Evolutionary conservation across 1,140 invertebrate genomes (phyloP), one percentile per base, ranked within the genome.

Genomic region (Brachionus rotundiformis): DNA sequence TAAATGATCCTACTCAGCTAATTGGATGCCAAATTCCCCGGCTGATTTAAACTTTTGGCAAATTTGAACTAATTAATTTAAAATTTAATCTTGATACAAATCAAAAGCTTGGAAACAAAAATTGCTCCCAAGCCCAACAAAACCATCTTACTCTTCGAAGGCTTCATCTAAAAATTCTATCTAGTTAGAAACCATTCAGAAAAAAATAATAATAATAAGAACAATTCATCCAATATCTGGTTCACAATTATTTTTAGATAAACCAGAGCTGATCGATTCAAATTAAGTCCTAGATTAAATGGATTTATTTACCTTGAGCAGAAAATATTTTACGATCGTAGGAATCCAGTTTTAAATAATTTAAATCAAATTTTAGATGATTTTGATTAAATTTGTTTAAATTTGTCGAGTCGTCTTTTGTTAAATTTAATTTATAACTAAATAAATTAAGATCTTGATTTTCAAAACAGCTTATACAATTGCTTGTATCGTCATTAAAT

Each of bases 321-420:
- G 36, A 44, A 44, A 73, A 73, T 25, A 73, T 73, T 41, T 41
- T 73, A 13, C 68, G 25, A 73, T 73, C 68, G 68, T 13, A 73
- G 11, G 68, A 73, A 73, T 73, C 68, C 68, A 73, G 68, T 73
- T 73, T 73, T 73, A 73, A 73, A 44, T 73, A 73, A 73, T 73
- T 73, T 73, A 44, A 44, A 73, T 73, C n/a, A 13, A 73, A 47
- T 44, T 73, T 41, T 25, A 73, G 39, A 73, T 73, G 23, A 2
- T 73, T 73, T 73, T 44, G 68, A 27, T 41, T 13, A 44, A 11
- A 41, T 44, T 44, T 44, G 36, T 73, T 73, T 73, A 44, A 41
- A 73, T 44, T 73, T 73, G 33, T 73, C 68, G 39, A 73, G 19
- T 73, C 39, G 23, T 29, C 41, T 23, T 33, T 39, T 36, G 29